Conservation (phyloP, 2,797 vertebrate genomes). For the Tadarida brasiliensis region DNA sequence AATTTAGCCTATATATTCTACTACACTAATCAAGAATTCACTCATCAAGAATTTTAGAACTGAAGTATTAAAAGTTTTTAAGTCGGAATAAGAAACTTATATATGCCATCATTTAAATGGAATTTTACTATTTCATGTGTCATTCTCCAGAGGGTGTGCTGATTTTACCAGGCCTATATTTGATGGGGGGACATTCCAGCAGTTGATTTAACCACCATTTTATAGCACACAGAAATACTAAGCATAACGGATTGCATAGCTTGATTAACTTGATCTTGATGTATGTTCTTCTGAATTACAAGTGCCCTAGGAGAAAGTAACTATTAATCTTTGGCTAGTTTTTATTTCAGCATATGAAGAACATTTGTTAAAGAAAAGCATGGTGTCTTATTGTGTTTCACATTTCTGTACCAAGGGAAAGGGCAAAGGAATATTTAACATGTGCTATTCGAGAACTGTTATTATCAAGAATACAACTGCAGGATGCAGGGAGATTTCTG, state of each 20-base stretch:
- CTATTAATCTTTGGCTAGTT: constrained; percentile 57
- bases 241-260: background rate
- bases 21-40: background rate
- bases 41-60: constrained; percentile 1
- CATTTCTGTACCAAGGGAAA: constrained; percentile 3
- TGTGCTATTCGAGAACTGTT: constrained; percentile 7
- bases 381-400: constrained; percentile 22
- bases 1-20: background rate
- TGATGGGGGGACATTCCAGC: background rate
- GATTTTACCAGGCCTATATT: constrained; percentile 7
- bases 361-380: constrained; percentile 52
- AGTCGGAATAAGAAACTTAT: background rate
- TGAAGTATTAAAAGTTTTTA: background rate
- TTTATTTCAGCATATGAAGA: constrained; percentile 38
- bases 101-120: background rate
- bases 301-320: background rate
- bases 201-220: constrained; percentile 13
- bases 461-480: background rate
- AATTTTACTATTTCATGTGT: background rate
- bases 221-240: constrained; percentile 20
- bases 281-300: constrained; percentile 64
- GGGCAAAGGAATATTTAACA: constrained; percentile 29
- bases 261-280: constrained; percentile 45
- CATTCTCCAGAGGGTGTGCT: background rate
- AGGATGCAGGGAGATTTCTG: constrained; percentile 20